Evolutionary conservation across 2,888 invertebrate species (phyloP).

Genomic region (Pollenia angustigena): DNA sequence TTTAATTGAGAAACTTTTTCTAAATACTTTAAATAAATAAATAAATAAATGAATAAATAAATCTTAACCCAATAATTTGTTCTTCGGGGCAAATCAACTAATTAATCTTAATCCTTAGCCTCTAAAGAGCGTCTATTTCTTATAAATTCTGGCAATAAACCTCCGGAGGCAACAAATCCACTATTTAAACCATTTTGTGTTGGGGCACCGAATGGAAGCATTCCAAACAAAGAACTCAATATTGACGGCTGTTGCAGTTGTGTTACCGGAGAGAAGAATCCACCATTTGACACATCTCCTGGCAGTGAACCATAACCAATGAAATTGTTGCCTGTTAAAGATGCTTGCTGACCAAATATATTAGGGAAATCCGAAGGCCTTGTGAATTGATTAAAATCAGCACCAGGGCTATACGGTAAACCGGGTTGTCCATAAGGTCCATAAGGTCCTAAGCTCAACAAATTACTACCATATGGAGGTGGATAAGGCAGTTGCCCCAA

Average conservation of each 20-base stretch:
- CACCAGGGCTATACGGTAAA: not conserved
- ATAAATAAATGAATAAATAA: not conserved
- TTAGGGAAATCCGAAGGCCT: not conserved
- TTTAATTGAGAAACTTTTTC: too few species aligned
- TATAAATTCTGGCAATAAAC: not conserved
- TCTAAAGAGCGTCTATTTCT: constrained; percentile 43
- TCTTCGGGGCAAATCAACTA: not conserved
- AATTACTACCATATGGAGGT: constrained; percentile 2
- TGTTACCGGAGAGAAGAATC: not conserved
- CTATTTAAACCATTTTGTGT: constrained; percentile 1
- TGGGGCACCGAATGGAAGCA: not conserved
- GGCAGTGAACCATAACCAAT: not conserved
- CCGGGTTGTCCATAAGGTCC: not conserved
- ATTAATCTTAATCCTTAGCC: not conserved
- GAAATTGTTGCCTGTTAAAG: not conserved
- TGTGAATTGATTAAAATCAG: not conserved
- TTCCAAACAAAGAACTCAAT: constrained; percentile 3
- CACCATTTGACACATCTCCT: not conserved
- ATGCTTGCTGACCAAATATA: not conserved
- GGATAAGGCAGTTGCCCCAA: not conserved
- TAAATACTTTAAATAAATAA: too few species aligned
- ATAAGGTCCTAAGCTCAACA: not conserved
- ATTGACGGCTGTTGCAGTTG: constrained; percentile 8
- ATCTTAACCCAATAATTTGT: not conserved
- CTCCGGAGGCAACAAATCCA: not conserved